These are phyloP conservation scores for Pipistrellus pipistrellus DNA, from an alignment of 2,797 vertebrate species.

Conservation along the genomic window DNA sequence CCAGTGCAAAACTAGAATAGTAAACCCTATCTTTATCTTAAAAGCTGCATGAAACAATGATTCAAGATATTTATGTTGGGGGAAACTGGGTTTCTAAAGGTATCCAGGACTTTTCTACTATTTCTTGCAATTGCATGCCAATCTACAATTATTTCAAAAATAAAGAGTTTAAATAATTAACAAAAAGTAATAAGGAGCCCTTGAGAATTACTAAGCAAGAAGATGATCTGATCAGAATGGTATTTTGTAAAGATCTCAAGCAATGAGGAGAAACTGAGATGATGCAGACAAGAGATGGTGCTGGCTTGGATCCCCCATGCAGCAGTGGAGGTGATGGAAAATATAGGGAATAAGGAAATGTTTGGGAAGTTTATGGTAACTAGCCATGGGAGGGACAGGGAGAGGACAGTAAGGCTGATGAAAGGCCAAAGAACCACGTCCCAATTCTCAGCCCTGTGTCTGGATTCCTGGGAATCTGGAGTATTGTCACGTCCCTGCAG, in stretches of 20 bases:
- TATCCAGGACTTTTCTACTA: neutral
- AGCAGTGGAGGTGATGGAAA: neutral
- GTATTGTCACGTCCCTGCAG: neutral
- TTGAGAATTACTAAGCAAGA: neutral
- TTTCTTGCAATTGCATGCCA: neutral
- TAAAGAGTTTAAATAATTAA: neutral
- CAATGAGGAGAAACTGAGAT: neutral
- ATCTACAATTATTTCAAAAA: neutral
- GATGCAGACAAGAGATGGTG: neutral
- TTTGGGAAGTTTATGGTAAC: neutral
- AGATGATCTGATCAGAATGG: neutral
- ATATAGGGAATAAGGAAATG: neutral
- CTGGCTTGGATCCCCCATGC: neutral
- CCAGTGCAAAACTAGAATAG: neutral
- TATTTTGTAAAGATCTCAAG: neutral
- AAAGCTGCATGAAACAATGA: conserved; percentile 4
- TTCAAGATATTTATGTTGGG: neutral
- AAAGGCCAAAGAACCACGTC: neutral
- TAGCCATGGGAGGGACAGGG: neutral
- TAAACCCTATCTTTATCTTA: neutral
- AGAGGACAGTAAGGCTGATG: neutral
- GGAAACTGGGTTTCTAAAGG: neutral
- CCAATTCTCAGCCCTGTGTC: neutral
- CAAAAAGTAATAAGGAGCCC: neutral
- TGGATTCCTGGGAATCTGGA: neutral